These are phyloP conservation scores for Perca fluviatilis DNA, from an alignment of 2,113 vertebrate species.

Conservation along the genomic window DNA sequence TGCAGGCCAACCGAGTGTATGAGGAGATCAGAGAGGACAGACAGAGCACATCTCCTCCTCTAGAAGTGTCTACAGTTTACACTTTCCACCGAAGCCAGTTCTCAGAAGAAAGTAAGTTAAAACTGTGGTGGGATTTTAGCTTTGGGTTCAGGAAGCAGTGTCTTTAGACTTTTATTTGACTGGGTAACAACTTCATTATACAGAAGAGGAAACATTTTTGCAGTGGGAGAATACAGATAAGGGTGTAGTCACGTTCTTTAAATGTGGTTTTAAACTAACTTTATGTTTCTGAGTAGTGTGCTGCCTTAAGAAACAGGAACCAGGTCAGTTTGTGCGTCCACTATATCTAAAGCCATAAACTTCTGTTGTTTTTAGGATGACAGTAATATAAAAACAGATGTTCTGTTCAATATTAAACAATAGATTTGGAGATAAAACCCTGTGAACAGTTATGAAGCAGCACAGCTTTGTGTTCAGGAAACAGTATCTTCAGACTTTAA, in stretches of 20 bases:
- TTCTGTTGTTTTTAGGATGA: too few species aligned
- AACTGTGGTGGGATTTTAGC: neutral
- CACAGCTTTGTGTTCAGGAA: neutral
- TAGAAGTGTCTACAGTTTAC: neutral
- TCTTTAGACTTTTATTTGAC: neutral
- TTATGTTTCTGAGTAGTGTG: neutral
- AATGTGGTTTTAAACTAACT: neutral
- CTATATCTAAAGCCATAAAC: too few species aligned
- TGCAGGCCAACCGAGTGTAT: neutral
- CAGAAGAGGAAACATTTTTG: neutral
- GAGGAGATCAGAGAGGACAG: constrained; percentile 6
- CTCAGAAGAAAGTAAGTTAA: neutral
- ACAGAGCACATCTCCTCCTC: neutral
- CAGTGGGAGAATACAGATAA: neutral
- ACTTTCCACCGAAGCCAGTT: neutral
- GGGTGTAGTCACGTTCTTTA: neutral
- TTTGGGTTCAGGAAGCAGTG: neutral
- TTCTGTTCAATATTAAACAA: too few species aligned
- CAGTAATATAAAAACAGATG: too few species aligned
- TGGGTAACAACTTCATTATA: too few species aligned
- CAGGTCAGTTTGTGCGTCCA: neutral
- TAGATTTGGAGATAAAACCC: too few species aligned
- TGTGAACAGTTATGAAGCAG: too few species aligned
- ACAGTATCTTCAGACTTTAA: neutral
- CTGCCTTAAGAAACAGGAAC: neutral